Evolutionary conservation across 2,888 invertebrate species (phyloP), one percentile per base, ranked within the genome.

Genomic region (Chloroclystis v-ata): DNA sequence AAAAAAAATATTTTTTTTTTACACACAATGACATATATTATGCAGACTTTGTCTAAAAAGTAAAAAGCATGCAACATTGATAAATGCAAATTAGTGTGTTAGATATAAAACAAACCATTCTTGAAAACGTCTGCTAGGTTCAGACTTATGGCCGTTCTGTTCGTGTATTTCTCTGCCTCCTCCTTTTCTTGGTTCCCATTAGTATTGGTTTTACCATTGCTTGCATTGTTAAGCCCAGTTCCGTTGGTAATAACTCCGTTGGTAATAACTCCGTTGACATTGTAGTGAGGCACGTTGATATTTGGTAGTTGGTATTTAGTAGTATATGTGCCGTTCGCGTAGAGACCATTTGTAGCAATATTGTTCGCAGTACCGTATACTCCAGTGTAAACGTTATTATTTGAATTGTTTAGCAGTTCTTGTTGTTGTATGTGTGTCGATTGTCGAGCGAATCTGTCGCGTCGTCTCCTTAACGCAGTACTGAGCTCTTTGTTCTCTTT

Each of bases 401-500:
- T 73, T 0, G 80, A 75, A 47, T 72, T 77, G 39, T 78, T 84
- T 6, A 84, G 60, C 52, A 86, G 65, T 79, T 95, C 94, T 70
- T 94, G 91, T 70, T 94, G 96, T 65, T 96, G 95, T 66, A 95
- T 93, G 67, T 95, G 95, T 69, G 93, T 94, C 44, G 94, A 92
- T 71, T 96, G 96, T 52, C 96, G 89, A 61, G 95, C 95, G 35
- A 93, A 95, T 55, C 96, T 90, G 69, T 96, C 95, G 52, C 95
- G 89, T 51, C 96, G 89, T 62, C 95, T 90, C 63, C 94, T 90
- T 54, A 96, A 84, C 42, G 94, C 95, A 33, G 96, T 93, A 20
- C 93, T 95, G 20, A 96, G 91, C 61, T 95, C 96, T 67, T 92
- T 93, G 65, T 75, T 81, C 35, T 86, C 85, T 49, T 81, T 83